Percentiles rank a stretch among this genome's conserved stretches.
Evolutionary conservation across 2,113 vertebrate species (phyloP).

Genomic region (Gallinago media): DNA sequence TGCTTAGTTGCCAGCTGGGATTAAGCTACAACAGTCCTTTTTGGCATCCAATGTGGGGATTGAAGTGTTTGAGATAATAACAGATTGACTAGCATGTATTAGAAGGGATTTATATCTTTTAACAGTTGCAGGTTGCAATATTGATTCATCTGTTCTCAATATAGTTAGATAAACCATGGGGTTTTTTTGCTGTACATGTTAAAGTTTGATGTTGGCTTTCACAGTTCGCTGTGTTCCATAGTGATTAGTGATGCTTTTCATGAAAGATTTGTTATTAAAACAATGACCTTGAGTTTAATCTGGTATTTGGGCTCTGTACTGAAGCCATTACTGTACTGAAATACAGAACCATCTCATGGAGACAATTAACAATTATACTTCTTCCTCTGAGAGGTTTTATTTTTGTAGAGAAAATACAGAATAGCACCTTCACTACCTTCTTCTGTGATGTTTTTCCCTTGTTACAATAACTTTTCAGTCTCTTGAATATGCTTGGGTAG

Average conservation of each 20-base stretch:
- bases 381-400: background rate
- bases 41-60: background rate
- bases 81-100: background rate
- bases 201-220: background rate
- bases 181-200: background rate
- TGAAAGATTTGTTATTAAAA: background rate
- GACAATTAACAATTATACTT: background rate
- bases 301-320: background rate
- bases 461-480: background rate
- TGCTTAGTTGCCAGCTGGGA: background rate
- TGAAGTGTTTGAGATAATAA: background rate
- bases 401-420: background rate
- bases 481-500: background rate
- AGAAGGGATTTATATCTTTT: background rate
- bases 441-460: background rate
- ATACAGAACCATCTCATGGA: background rate
- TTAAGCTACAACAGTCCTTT: background rate
- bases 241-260: background rate
- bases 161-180: background rate
- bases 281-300: background rate
- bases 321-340: background rate
- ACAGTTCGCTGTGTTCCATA: background rate
- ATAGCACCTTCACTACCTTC: background rate
- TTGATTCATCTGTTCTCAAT: background rate
- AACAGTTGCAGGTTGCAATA: background rate